phyloP scores from a whole-genome alignment of 2,888 invertebrate species.

The Catotricha subobsoleta region DNA sequence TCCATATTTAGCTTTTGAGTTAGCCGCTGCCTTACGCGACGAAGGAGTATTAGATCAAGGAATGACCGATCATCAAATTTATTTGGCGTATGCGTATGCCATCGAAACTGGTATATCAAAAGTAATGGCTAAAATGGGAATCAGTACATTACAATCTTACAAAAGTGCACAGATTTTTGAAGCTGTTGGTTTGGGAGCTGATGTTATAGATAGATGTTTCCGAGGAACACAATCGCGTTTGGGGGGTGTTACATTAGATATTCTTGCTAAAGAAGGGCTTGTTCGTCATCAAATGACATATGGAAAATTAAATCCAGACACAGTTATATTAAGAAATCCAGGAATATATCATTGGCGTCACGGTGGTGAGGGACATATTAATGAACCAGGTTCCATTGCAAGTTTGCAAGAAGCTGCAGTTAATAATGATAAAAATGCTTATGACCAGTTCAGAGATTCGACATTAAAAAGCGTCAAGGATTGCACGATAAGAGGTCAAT shows the following conservation, averaged over 20 bases:
- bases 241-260: constrained; percentile 80
- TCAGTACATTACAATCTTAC: constrained; percentile 94
- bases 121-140: constrained; percentile 99
- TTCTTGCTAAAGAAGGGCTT: constrained; percentile 69
- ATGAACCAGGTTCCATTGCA: constrained; percentile 71
- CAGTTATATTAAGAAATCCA: constrained; percentile 55
- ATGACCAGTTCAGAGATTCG: constrained; percentile 71
- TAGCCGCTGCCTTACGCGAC: constrained; percentile 68
- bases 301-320: constrained; percentile 42
- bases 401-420: constrained; percentile 68
- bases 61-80: constrained; percentile 64
- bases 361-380: constrained; percentile 95
- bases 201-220: constrained; percentile 90
- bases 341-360: constrained; percentile 94
- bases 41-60: constrained; percentile 67
- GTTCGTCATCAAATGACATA: constrained; percentile 61
- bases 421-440: constrained; percentile 63
- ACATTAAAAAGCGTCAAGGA: constrained; percentile 67
- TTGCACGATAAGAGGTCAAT: constrained; percentile 83
- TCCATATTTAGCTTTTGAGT: constrained; percentile 89
- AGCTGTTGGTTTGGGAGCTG: constrained; percentile 83
- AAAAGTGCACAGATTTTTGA: constrained; percentile 99
- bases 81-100: constrained; percentile 73
- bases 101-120: constrained; percentile 81
- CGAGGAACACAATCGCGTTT: constrained; percentile 51